phyloP scores from a whole-genome alignment of 2,888 invertebrate species.

The Pollenia angustigena region DNA sequence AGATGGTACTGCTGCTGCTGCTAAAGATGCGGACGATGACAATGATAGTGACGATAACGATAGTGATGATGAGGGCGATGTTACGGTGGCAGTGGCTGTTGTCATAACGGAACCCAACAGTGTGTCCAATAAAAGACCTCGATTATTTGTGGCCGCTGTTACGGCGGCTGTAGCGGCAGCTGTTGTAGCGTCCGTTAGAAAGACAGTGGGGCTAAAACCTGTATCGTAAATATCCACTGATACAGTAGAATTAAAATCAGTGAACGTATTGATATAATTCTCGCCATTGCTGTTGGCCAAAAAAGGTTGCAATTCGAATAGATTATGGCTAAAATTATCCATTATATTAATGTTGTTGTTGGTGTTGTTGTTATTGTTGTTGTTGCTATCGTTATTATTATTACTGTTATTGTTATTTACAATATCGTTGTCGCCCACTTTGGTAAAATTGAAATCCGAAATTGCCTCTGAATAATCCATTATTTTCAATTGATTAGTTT shows the following conservation, averaged over 20 bases:
- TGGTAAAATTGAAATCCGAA: constrained; percentile 64
- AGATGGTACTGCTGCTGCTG: background rate
- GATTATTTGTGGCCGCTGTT: constrained; percentile 61
- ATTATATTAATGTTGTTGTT: constrained; percentile 51
- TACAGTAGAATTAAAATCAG: constrained; percentile 63
- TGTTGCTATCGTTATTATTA: constrained; percentile 6
- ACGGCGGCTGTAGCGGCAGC: constrained; percentile 58
- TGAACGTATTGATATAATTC: constrained; percentile 35
- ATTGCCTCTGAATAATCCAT: constrained; percentile 64
- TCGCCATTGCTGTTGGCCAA: constrained; percentile 53
- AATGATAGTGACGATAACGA: constrained; percentile 16
- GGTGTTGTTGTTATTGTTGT: constrained; percentile 20
- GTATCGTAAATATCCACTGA: constrained; percentile 62
- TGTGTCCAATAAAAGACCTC: constrained; percentile 71
- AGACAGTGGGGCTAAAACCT: constrained; percentile 61
- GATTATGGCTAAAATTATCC: constrained; percentile 65
- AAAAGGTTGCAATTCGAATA: constrained; percentile 63
- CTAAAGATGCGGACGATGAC: constrained; percentile 19
- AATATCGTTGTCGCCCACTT: constrained; percentile 21
- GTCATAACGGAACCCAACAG: constrained; percentile 79
- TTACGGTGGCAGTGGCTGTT: constrained; percentile 80
- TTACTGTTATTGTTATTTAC: constrained; percentile 15
- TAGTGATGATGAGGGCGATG: constrained; percentile 74
- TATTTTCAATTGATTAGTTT: constrained; percentile 50
- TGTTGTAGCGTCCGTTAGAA: constrained; percentile 57